Conservation (phyloP, 1,140 invertebrate species). For the Hermatobates lingyangjiaoensis region DNA sequence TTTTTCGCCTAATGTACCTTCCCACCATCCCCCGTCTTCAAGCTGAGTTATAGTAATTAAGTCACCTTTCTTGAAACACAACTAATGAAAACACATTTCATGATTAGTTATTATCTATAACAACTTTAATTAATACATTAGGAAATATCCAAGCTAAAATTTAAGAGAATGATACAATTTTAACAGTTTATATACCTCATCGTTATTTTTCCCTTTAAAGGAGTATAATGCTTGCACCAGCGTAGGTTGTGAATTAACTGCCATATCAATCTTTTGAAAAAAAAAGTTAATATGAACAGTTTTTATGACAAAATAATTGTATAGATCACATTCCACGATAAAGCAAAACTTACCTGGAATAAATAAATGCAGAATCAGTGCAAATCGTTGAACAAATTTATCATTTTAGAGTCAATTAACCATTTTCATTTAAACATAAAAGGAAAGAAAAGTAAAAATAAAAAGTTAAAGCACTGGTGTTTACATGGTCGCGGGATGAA, state of each 20-base stretch:
- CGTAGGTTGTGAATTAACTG: conserved; percentile 27
- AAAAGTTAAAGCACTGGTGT: no score
- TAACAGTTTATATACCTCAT: conserved; percentile 47
- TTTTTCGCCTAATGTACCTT: conserved; percentile 81
- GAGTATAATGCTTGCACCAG: conserved; percentile 77
- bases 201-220: conserved; percentile 90
- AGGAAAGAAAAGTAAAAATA: no score
- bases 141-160: neutral
- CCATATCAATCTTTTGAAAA: conserved; percentile 6
- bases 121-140: neutral
- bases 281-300: neutral
- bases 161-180: neutral
- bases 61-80: conserved; percentile 91
- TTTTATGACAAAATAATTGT: no score
- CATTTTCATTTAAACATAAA: no score
- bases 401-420: no score
- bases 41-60: conserved; percentile 84
- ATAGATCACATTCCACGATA: no score
- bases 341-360: no score
- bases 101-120: neutral
- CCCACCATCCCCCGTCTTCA: conserved; percentile 93
- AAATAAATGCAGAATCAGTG: no score
- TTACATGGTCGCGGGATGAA: no score
- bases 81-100: conserved; percentile 30
- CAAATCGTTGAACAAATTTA: no score